A percentile compares a stretch with the other conserved stretches of the same genome.
Conservation (phyloP, 2,888 invertebrate genomes). For the Iselma pallidipennis region DNA sequence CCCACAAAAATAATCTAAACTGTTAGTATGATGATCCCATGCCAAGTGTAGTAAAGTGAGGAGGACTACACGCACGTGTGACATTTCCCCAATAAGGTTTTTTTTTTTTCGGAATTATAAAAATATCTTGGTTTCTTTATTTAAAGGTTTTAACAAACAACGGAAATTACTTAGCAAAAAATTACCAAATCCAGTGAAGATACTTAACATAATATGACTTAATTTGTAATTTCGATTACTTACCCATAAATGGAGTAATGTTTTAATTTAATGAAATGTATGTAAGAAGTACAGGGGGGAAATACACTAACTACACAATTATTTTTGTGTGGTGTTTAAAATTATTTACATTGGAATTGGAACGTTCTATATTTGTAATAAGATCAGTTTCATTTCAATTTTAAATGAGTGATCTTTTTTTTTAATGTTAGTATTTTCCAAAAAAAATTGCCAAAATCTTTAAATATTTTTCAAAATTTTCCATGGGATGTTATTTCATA, state of each 20-base stretch:
- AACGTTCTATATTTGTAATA: neutral
- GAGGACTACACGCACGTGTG: neutral
- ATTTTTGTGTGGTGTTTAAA: neutral
- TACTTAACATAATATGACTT: too few species aligned
- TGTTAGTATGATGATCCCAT: neutral
- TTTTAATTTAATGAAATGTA: too few species aligned
- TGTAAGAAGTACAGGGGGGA: neutral
- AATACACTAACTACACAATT: too few species aligned
- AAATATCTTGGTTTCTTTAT: neutral
- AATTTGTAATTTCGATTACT: too few species aligned
- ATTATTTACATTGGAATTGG: neutral
- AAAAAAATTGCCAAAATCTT: neutral
- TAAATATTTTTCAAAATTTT: neutral
- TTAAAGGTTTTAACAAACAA: neutral
- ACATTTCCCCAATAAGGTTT: constrained; percentile 2
- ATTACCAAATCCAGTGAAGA: neutral
- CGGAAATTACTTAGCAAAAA: neutral
- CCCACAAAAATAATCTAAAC: neutral
- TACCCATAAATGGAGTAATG: too few species aligned
- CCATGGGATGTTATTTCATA: neutral
- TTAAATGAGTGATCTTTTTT: neutral
- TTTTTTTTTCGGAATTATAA: neutral
- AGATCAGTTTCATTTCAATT: neutral
- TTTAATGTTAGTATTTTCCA: neutral
- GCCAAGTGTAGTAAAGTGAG: neutral